A percentile compares a stretch with the other conserved stretches of the same genome.
Conservation (phyloP, 2,113 vertebrate genomes). For the Paralichthys olivaceus region DNA sequence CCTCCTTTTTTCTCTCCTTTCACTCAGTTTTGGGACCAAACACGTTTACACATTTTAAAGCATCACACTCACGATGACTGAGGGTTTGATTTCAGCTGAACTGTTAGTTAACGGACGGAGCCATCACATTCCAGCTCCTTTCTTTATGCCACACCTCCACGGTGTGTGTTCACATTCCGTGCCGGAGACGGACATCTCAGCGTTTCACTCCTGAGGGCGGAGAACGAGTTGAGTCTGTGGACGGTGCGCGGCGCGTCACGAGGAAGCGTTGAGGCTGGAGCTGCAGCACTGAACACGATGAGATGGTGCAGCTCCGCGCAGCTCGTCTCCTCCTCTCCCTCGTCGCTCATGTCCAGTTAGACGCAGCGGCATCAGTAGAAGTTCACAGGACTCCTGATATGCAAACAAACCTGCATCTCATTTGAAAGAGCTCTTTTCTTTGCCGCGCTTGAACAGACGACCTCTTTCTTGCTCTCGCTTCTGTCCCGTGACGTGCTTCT, state of each 20-base stretch:
- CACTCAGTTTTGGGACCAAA: conserved; percentile 71
- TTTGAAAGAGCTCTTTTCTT: conserved; percentile 9
- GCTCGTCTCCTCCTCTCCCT: conserved; percentile 28
- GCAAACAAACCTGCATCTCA: conserved; percentile 34
- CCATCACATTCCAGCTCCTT: conserved; percentile 60
- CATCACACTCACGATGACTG: conserved; percentile 36
- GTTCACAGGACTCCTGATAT: conserved; percentile 24
- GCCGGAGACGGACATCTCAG: conserved; percentile 38
- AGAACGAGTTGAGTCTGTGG: not conserved
- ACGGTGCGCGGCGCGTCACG: not conserved
- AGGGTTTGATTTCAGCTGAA: conserved; percentile 17
- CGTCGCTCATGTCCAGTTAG: not conserved
- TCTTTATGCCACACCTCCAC: conserved; percentile 35
- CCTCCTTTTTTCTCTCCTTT: conserved; percentile 47
- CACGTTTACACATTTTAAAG: conserved; percentile 57
- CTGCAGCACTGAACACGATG: not conserved
- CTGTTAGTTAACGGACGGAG: conserved; percentile 11
- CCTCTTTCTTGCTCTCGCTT: conserved; percentile 54
- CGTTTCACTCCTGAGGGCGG: conserved; percentile 36
- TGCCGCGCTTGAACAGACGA: conserved; percentile 48
- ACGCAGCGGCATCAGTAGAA: not conserved
- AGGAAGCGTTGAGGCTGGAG: not conserved
- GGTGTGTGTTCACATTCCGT: conserved; percentile 69
- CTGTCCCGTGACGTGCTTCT: conserved; percentile 68
- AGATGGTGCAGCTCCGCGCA: not conserved